Evolutionary conservation across 2,797 vertebrate species (phyloP), one percentile per base, ranked within the genome.

Genomic region (Sebastes itinus): DNA sequence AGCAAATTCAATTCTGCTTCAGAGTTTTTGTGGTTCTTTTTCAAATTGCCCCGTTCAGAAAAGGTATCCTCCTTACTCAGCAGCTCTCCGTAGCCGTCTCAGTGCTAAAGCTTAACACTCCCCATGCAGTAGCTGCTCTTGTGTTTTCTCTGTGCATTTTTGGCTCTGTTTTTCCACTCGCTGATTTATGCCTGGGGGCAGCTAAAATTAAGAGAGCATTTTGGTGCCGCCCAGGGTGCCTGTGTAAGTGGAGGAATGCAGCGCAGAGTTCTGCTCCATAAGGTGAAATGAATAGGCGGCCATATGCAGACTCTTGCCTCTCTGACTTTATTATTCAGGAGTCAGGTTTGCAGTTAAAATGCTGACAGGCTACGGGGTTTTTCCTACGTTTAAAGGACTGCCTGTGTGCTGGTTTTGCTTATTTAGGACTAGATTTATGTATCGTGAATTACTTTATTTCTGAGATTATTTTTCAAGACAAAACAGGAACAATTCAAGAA

Each of bases 161-260:
- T 95, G 91, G 91, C 92, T 95, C 93, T 95, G 94, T 95, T 96
- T 95, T 95, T 94, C 92, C 94, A 94, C 91, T 92, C 82, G 61
- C 88, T 94, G 95, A 96, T 95, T 95, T 95, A 94, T 95, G 94
- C 92, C 93, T 94, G 82, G 88, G 89, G 92, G 94, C 90, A 93
- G 94, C 94, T 94, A 92, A 94, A 95, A 95, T 95, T 94, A 94
- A 95, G 94, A 93, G 91, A 91, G 91, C 89, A 91, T 94, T 94
- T 95, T 94, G 90, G 93, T 94, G 92, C 94, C 92, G 92, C 93
- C 94, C 92, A 93, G 92, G 93, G 92, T 95, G 93, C 93, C 93
- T 94, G 92, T 82, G 92, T 92, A 89, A 94, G 93, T 90, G 83
- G 62, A 94, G 92, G 94, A 94, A 94, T 95, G 93, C 86, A 86